phyloP scores from a whole-genome alignment of 2,888 invertebrate species.

The Fragum fragum region DNA sequence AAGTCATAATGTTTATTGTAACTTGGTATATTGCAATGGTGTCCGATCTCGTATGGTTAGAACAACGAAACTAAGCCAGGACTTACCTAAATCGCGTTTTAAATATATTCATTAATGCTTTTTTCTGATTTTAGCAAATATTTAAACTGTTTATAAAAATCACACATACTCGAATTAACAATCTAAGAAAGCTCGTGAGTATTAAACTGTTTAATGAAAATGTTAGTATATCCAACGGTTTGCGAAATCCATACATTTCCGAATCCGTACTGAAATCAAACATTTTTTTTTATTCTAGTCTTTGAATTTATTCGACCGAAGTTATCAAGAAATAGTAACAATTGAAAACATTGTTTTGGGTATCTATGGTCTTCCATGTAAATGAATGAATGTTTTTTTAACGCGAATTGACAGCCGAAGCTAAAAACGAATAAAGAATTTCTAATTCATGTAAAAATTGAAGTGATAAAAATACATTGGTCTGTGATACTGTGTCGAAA shows the following conservation, averaged over 20 bases:
- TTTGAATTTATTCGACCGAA: slow-evolving; percentile 22
- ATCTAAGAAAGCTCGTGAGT: slow-evolving; percentile 17
- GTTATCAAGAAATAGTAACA: slow-evolving; percentile 23
- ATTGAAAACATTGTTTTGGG: slow-evolving; percentile 21
- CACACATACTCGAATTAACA: slow-evolving; percentile 10
- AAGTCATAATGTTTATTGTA: neutral
- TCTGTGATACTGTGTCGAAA: no score
- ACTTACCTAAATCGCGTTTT: neutral
- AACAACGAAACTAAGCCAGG: slow-evolving; percentile 7
- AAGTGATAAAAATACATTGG: neutral
- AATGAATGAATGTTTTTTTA: slow-evolving; percentile 35
- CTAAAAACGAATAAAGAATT: no score
- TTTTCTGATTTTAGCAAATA: slow-evolving; percentile 9
- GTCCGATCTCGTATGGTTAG: neutral
- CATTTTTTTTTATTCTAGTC: slow-evolving; percentile 21
- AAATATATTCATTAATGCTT: neutral
- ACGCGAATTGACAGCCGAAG: no score
- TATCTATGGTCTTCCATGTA: slow-evolving; percentile 13
- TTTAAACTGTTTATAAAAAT: slow-evolving; percentile 21
- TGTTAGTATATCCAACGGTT: slow-evolving; percentile 19
- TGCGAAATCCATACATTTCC: slow-evolving; percentile 32
- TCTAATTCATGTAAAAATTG: slow-evolving; percentile 8
- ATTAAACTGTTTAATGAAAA: slow-evolving; percentile 28
- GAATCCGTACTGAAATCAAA: slow-evolving; percentile 29
- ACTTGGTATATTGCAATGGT: slow-evolving; percentile 5